Conservation (phyloP, 2,888 invertebrate genomes). For the Nymphalis c-album region DNA sequence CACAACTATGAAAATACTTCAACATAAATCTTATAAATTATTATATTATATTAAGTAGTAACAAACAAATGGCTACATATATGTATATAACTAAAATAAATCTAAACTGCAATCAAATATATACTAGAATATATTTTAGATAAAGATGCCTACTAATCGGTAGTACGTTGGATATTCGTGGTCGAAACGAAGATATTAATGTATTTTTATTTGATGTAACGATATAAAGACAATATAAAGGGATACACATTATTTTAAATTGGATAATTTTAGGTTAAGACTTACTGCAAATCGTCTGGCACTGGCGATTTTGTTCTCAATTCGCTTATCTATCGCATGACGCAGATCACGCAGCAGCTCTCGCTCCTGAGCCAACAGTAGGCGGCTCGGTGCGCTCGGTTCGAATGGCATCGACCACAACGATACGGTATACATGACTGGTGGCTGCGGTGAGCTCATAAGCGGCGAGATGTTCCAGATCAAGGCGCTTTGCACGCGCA, state of each 20-base stretch:
- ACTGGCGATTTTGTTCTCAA: slow-evolving; percentile 96
- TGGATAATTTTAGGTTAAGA: not conserved
- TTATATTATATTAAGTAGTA: too few species aligned
- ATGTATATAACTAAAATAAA: too few species aligned
- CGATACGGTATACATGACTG: slow-evolving; percentile 94
- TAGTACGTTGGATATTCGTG: too few species aligned
- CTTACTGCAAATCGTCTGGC: slow-evolving; percentile 96
- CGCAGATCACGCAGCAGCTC: slow-evolving; percentile 93
- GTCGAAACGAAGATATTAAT: too few species aligned
- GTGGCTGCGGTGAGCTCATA: slow-evolving; percentile 96
- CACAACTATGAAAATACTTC: too few species aligned
- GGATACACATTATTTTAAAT: too few species aligned
- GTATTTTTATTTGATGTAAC: not conserved
- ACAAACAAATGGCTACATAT: too few species aligned
- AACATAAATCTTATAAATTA: too few species aligned
- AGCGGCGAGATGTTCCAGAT: slow-evolving; percentile 98
- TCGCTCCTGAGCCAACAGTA: slow-evolving; percentile 93
- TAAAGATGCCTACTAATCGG: too few species aligned
- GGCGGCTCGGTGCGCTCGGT: slow-evolving; percentile 88
- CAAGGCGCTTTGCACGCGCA: slow-evolving; percentile 95
- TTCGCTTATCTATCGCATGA: slow-evolving; percentile 91
- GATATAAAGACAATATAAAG: too few species aligned
- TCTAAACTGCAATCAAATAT: too few species aligned
- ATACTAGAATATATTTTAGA: too few species aligned
- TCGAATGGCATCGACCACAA: slow-evolving; percentile 94